Percentiles rank a stretch among this genome's conserved stretches.
phyloP scores from a whole-genome alignment of 2,797 vertebrate genomes.

The Anguilla megastoma region DNA sequence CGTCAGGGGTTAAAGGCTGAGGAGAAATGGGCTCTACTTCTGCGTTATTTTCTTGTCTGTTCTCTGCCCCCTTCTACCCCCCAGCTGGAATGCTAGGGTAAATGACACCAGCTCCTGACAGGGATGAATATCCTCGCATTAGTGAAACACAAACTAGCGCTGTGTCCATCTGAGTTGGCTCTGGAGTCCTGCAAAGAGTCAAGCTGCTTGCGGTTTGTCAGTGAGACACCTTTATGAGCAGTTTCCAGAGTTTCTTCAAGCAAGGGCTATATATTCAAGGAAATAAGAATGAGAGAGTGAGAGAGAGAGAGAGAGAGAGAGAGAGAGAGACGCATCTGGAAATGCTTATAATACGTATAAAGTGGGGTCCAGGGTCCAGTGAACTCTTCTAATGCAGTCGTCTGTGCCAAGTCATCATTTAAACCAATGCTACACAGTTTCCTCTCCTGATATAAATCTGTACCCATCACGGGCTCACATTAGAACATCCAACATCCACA shows the following conservation, averaged over 20 bases:
- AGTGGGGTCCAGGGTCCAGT: conserved; percentile 22
- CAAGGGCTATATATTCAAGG: not conserved
- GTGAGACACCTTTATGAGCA: not conserved
- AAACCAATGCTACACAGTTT: not conserved
- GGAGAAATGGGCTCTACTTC: not conserved
- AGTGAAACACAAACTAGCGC: not conserved
- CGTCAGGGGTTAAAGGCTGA: not conserved
- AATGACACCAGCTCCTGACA: not conserved
- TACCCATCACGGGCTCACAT: not conserved
- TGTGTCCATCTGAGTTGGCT: not conserved
- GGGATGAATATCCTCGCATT: not conserved
- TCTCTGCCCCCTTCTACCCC: not conserved
- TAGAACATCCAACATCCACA: not conserved
- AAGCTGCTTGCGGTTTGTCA: not conserved
- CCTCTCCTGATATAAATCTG: not conserved
- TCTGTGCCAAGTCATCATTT: conserved; percentile 33
- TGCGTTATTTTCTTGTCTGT: not conserved
- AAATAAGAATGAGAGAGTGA: not conserved
- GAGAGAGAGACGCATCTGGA: conserved; percentile 45
- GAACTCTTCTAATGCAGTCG: conserved; percentile 20
- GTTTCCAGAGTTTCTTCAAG: not conserved
- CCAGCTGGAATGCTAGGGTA: not conserved
- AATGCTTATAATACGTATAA: conserved; percentile 46
- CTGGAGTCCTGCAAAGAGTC: not conserved
- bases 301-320: not conserved